phyloP scores from a whole-genome alignment of 2,113 vertebrate genomes.

The Dasyprocta punctata region DNA sequence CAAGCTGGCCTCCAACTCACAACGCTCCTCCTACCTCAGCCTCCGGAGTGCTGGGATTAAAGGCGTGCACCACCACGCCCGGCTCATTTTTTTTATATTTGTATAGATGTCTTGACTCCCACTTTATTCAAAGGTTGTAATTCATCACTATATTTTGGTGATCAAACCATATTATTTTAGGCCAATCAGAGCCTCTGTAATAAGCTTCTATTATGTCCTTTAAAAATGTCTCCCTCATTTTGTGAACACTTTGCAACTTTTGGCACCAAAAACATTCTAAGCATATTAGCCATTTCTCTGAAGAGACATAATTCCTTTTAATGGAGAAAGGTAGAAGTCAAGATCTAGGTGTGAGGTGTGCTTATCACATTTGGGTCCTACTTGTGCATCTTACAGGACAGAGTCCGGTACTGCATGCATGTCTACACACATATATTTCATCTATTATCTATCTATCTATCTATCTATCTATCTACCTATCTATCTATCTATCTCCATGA shows the following conservation, averaged over 20 bases:
- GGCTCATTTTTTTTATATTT: background rate
- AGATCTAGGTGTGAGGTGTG: background rate
- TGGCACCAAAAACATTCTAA: background rate
- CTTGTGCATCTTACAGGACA: background rate
- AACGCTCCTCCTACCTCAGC: no score
- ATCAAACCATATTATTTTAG: background rate
- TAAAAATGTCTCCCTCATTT: background rate
- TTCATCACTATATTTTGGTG: background rate
- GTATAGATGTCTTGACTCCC: background rate
- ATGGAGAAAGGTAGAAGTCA: background rate
- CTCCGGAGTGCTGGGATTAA: no score
- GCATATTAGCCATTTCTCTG: background rate
- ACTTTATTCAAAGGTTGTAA: background rate
- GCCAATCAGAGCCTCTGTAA: background rate
- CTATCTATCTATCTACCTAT: background rate
- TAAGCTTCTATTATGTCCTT: background rate
- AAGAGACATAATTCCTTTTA: background rate
- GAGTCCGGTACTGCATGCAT: background rate
- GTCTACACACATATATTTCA: background rate
- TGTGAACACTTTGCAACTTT: background rate
- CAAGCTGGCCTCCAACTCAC: no score
- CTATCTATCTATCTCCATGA: background rate
- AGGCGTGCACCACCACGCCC: no score
- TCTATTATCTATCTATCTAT: background rate
- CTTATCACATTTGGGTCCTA: background rate